Conservation (phyloP, 2,888 invertebrate genomes). For the Trichopria drosophilae region DNA sequence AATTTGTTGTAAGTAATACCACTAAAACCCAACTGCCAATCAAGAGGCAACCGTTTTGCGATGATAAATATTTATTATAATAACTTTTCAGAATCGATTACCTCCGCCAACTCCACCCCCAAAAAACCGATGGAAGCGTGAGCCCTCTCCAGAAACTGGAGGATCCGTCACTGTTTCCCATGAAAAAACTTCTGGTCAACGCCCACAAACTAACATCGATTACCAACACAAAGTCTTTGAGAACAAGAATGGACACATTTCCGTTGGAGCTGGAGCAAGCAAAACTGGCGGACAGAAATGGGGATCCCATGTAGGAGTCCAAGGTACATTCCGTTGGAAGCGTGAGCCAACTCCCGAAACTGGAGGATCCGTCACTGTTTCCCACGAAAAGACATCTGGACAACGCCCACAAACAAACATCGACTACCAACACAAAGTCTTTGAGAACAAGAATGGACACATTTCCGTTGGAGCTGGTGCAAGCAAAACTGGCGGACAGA, state of each 20-base stretch:
- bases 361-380: too few species aligned
- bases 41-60: too few species aligned
- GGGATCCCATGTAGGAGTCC: not conserved
- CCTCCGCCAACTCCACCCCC: too few species aligned
- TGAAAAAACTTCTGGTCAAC: constrained; percentile 11
- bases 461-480: constrained; percentile 25
- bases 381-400: too few species aligned
- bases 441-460: constrained; percentile 20
- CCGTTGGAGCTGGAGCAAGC: constrained; percentile 24
- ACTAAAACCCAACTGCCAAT: too few species aligned
- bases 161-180: too few species aligned
- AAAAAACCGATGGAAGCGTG: too few species aligned
- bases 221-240: constrained; percentile 17
- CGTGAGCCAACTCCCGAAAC: constrained; percentile 13
- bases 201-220: constrained; percentile 7
- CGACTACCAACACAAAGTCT: constrained; percentile 29
- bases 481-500: constrained; percentile 24
- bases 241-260: constrained; percentile 22
- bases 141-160: too few species aligned
- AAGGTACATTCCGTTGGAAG: constrained; percentile 19
- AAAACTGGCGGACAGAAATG: constrained; percentile 17
- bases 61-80: too few species aligned
- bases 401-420: constrained; percentile 28
- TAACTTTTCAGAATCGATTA: too few species aligned
- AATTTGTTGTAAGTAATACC: too few species aligned